Evolutionary conservation across 1,140 invertebrate species (phyloP).

Genomic region (Zaprionus ornatus): DNA sequence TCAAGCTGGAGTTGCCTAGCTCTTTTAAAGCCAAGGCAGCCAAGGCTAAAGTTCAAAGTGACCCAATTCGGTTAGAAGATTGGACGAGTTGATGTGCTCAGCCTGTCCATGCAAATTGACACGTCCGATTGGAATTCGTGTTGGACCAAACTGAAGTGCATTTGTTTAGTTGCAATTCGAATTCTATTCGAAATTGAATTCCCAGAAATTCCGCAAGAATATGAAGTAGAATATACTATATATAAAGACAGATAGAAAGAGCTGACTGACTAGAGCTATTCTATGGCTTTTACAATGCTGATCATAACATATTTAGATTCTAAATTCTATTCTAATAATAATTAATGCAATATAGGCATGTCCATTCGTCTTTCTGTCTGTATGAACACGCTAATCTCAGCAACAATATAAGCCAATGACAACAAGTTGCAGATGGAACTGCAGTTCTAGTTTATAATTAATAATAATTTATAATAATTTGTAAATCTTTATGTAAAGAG

Average conservation of each 20-base stretch:
- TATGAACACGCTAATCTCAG: neutral
- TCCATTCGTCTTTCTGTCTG: neutral
- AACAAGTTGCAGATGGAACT: no score
- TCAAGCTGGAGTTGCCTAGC: neutral
- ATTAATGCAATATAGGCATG: no score
- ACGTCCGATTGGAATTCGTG: slow-evolving; percentile 8
- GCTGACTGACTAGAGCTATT: no score
- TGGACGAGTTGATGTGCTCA: slow-evolving; percentile 49
- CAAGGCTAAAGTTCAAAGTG: slow-evolving; percentile 78
- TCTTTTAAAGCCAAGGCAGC: neutral
- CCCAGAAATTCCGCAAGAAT: neutral
- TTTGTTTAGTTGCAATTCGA: neutral
- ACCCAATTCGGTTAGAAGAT: slow-evolving; percentile 73
- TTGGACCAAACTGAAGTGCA: neutral
- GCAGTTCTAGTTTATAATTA: no score
- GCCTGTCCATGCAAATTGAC: slow-evolving; percentile 71
- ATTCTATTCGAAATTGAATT: neutral
- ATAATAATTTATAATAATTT: no score
- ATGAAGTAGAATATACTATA: no score
- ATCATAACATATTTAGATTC: no score
- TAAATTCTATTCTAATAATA: no score
- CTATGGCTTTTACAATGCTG: no score
- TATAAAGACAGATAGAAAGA: no score
- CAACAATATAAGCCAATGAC: neutral
- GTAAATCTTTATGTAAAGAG: no score